Conservation (phyloP, 2,113 vertebrate species). For the Megaceryle maxima region DNA sequence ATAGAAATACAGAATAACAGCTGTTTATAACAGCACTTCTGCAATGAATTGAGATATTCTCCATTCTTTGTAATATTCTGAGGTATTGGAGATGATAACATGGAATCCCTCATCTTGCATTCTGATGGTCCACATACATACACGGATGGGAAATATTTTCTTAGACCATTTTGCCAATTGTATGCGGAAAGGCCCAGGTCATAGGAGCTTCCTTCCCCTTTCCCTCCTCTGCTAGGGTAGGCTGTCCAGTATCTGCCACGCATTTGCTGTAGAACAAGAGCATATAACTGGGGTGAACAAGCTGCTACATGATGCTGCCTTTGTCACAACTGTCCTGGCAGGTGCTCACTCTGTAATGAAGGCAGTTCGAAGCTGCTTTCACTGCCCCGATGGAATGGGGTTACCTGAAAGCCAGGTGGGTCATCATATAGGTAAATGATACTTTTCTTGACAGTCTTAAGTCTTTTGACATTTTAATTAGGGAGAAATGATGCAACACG, state of each 20-base stretch:
- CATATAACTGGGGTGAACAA: fast-evolving
- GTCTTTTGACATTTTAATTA: neutral
- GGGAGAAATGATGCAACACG: neutral
- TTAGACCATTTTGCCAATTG: neutral
- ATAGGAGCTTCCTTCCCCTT: neutral
- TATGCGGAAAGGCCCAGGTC: neutral
- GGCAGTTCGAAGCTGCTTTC: neutral
- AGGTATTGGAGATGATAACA: neutral
- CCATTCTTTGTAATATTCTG: neutral
- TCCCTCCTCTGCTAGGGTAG: neutral
- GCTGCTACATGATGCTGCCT: neutral
- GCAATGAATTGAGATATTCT: neutral
- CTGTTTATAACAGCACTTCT: neutral
- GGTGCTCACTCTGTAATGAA: fast-evolving
- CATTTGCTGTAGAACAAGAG: neutral
- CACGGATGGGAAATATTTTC: neutral
- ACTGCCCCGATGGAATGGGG: neutral
- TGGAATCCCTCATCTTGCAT: fast-evolving
- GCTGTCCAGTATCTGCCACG: fast-evolving
- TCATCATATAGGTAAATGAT: neutral
- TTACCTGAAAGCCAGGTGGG: neutral
- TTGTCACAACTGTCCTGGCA: neutral
- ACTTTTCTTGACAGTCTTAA: neutral
- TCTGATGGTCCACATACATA: neutral
- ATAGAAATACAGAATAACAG: neutral